These are phyloP conservation scores for Harpagoxenus sublaevis DNA, from an alignment of 2,888 invertebrate genomes.

Conservation along the genomic window DNA sequence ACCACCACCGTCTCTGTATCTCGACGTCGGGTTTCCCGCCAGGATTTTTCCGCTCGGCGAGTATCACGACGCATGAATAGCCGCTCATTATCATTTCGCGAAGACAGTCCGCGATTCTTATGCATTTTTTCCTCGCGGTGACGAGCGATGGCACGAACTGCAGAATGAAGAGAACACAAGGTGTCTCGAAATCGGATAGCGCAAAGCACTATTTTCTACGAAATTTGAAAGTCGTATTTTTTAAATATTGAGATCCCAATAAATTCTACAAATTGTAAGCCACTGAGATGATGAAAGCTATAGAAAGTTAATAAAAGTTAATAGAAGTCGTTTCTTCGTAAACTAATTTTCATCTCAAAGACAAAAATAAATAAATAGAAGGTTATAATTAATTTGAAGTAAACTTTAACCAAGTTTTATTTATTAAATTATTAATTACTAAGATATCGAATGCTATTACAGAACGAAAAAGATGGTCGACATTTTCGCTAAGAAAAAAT, in stretches of 20 bases:
- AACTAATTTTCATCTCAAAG: not conserved
- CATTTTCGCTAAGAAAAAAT: not conserved
- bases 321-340: too few relatives aligned
- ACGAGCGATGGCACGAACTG: not conserved
- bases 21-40: constrained; percentile 1
- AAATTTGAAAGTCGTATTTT: not conserved
- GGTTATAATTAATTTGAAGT: not conserved
- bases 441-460: not conserved
- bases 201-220: not conserved
- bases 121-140: not conserved
- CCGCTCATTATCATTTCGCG: constrained; percentile 41
- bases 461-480: not conserved
- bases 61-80: constrained; percentile 31
- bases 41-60: constrained; percentile 40
- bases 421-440: not conserved
- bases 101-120: constrained; percentile 27
- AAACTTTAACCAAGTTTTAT: not conserved
- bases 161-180: not conserved
- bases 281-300: not conserved
- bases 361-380: not conserved
- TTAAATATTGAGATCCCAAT: not conserved
- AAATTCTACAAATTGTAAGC: not conserved
- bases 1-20: not conserved
- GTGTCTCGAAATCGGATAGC: not conserved
- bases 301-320: not conserved